Evolutionary conservation across 2,888 invertebrate genomes (phyloP), one percentile per base, ranked within the genome.

Genomic region (Limnephilus auricula): DNA sequence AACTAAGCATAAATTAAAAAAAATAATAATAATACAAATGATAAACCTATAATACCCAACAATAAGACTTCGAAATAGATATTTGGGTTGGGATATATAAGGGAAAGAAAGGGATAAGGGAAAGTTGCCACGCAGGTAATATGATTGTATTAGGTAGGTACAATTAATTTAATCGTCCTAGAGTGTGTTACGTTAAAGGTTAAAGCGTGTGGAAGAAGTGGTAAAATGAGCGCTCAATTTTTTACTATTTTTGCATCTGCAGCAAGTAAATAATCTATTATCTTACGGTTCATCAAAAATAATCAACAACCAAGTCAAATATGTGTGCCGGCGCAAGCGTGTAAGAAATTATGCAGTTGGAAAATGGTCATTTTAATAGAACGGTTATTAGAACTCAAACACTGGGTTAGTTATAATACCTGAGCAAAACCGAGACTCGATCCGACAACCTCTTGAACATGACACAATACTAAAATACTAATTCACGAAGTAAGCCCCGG

Each of bases 361-460:
- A 50, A 65, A 65, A 25, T 65, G 25, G 65, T 65, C n/a, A 25
- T 25, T 65, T 65, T 2, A 6, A n/a, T 9, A 25, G 25, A 65
- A 25, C 6, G 25, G 65, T 65, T 65, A n/a, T 18, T 50, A n/a
- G 31, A 30, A 31, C 2, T 80, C 80, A 80, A 80, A 80, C 32
- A 80, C 31, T 5, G 32, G 31, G 15, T 80, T 30, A 30, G 30
- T 80, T n/a, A 15, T 13, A 80, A 18, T 80, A 80, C 80, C 80
- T 80, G 80, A 80, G 80, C 13, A 32, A 80, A 32, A 80, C 30
- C 30, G 31, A 32, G 31, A 32, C 30, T 30, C 32, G 80, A 80
- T 80, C 31, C 31, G 80, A 80, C 80, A 80, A 80, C 80, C 80
- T 80, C 80, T 32, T 80, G 30, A 80, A 80, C 80, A 80, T 80